Base-by-base conservation (phyloP, 2,113 vertebrate species). In the Pandion haliaetus region DNA sequence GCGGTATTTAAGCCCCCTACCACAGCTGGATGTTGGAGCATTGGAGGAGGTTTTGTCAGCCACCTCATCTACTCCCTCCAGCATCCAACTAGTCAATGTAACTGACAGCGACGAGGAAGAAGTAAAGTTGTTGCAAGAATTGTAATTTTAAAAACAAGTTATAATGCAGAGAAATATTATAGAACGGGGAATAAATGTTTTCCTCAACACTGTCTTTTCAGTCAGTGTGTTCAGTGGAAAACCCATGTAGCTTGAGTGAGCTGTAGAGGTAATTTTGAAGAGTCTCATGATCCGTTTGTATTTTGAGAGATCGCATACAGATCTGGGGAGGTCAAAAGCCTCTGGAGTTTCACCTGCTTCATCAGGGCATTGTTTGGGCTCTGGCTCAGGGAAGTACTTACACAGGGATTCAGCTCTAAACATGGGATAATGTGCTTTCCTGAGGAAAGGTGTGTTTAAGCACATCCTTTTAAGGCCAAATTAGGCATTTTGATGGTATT, bases 71-170 rank as follows among this genome's bases (percentile, higher is more conserved):
- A 78, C 96, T 72, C 93, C 97, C 17, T 97, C 98, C 63, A 97
- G 94, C 67, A 87, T 95, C 91, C 97, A 98, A 67, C 94, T 96
- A 58, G 91, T 98, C 91, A 98, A 98, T 47, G 95, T 98, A 74
- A 98, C 97, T 45, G 98, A 98, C 72, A 98, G 96, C 5, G 97
- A 98, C 1, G 90, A 98, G 17, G 98, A 98, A 55, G 97, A 98
- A 91, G 93, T 97, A 49, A 98, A 98, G 96, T 96, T 98, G 78
- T 97, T 99, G 78, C 97, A 92, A 96, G 96, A 98, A 67, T 96
- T 99, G 94, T 99, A 98, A 96, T 97, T 97, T 94, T 96, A 40
- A 76, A 96, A 91, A 66, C 14, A 47, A 95, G 71, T 61, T 91
- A 40, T 58, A 95, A 70, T 73, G n/a, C 70, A 85, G 54, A 88